Evolutionary conservation across 2,888 invertebrate genomes (phyloP), one percentile per base, ranked within the genome.

Genomic region (Paralinhomoeus sp.): DNA sequence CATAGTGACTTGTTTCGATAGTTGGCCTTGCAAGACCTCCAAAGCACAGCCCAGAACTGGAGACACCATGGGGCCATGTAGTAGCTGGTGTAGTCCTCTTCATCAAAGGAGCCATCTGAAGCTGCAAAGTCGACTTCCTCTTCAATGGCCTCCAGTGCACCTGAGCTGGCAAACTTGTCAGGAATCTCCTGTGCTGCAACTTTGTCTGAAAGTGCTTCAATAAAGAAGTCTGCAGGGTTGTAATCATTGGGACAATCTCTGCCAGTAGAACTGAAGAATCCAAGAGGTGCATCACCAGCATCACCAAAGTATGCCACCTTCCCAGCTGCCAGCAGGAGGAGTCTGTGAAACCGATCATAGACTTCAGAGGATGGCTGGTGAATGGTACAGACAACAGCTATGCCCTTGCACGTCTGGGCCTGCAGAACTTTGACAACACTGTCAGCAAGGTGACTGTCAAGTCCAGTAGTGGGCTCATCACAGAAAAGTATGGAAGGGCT

Each of bases 391-490:
- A 60, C 51, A 24, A 36, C 17, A 13, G 37, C n/a, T n/a, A 31
- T 53, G 43, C n/a, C 58, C 58, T 48, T 44, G 36, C 47, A 45
- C 1, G 58, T 54, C 37, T 61, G 46, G 36, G 47, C 49, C 44
- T 58, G 55, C 41, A 69, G 53, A 0, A 80, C 78, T 63, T 78
- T 76, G 20, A 85, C 75, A 2, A 91, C 83, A 63, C 80, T 85
- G 60, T 81, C 77, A 0, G 93, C 91, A 84, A 89, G 91, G 58
- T 80, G 89, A 0, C 89, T 85, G 64, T 93, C 93, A 45, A 93
- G 68, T 1, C 91, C 87, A 0, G 87, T 87, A 0, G 91, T 93
- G 0, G 91, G 91, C 58, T 93, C 93, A 58, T 93, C 93, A 62
- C 89, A 89, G 62, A 93, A 84, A 73, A 93, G 75, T 37, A 93